Evolutionary conservation across 1,140 invertebrate species (phyloP).

Genomic region (Nautilus pompilius): DNA sequence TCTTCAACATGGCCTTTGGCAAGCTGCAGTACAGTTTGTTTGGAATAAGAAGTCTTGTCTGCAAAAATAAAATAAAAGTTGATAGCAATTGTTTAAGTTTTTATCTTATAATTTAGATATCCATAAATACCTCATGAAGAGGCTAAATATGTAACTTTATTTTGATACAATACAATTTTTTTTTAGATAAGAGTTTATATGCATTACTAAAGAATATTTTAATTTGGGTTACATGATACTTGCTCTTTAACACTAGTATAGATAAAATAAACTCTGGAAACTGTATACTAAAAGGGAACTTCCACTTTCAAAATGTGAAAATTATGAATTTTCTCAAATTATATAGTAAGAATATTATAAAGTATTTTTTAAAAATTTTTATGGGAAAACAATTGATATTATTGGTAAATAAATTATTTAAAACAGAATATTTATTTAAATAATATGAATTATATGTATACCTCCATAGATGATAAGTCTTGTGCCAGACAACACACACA

Average conservation of each 20-base stretch:
- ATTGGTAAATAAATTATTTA: not conserved
- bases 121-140: not conserved
- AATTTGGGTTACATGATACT: too few species aligned
- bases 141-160: not conserved
- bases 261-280: too few species aligned
- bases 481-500: slow-evolving; percentile 51
- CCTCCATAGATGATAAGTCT: slow-evolving; percentile 52
- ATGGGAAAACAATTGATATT: not conserved
- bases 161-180: not conserved
- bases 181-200: not conserved
- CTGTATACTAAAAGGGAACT: not conserved
- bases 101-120: not conserved
- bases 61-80: slow-evolving; percentile 11
- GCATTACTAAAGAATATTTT: not conserved
- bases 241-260: too few species aligned
- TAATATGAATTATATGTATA: slow-evolving; percentile 13
- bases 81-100: not conserved
- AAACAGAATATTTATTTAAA: not conserved
- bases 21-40: slow-evolving; percentile 45
- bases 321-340: not conserved
- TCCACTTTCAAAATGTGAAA: not conserved
- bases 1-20: slow-evolving; percentile 52
- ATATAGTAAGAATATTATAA: not conserved
- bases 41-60: slow-evolving; percentile 44
- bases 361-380: not conserved